Evolutionary conservation across 2,888 invertebrate species (phyloP).

Genomic region (Mythimna ferrago): DNA sequence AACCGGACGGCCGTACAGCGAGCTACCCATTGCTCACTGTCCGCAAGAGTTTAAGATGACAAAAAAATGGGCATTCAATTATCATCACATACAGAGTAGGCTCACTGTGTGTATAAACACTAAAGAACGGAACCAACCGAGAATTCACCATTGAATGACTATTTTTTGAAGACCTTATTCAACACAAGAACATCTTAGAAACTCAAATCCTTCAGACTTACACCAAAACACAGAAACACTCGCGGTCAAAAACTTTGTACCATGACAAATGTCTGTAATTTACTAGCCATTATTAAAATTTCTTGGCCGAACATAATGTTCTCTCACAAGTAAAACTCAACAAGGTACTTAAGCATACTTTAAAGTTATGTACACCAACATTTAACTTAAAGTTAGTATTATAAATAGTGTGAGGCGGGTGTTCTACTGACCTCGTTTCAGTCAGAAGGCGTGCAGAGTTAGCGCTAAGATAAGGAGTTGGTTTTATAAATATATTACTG

Average conservation of each 20-base stretch:
- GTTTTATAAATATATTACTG: constrained; percentile 46
- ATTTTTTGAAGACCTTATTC: background rate
- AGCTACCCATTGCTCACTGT: too few relatives aligned
- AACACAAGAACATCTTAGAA: background rate
- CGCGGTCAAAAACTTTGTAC: constrained; percentile 26
- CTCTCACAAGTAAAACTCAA: constrained; percentile 39
- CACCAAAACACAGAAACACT: constrained; percentile 15
- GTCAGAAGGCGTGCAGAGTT: constrained; percentile 32
- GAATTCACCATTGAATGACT: too few relatives aligned
- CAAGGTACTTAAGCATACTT: constrained; percentile 44
- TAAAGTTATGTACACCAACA: constrained; percentile 47
- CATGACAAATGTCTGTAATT: constrained; percentile 33
- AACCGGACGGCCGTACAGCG: too few relatives aligned
- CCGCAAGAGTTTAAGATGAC: too few relatives aligned
- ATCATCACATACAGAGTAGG: too few relatives aligned
- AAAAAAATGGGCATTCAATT: too few relatives aligned
- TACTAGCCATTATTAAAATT: constrained; percentile 36
- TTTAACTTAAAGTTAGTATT: constrained; percentile 54
- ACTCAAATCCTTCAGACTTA: background rate
- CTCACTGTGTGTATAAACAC: too few relatives aligned
- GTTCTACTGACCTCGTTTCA: constrained; percentile 55
- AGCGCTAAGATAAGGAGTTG: constrained; percentile 48
- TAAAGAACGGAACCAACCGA: too few relatives aligned
- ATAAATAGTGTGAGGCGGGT: constrained; percentile 45
- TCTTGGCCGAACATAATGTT: constrained; percentile 43